These are phyloP conservation scores for Ploceus nigricollis DNA, from an alignment of 2,113 vertebrate genomes.

Conservation along the genomic window DNA sequence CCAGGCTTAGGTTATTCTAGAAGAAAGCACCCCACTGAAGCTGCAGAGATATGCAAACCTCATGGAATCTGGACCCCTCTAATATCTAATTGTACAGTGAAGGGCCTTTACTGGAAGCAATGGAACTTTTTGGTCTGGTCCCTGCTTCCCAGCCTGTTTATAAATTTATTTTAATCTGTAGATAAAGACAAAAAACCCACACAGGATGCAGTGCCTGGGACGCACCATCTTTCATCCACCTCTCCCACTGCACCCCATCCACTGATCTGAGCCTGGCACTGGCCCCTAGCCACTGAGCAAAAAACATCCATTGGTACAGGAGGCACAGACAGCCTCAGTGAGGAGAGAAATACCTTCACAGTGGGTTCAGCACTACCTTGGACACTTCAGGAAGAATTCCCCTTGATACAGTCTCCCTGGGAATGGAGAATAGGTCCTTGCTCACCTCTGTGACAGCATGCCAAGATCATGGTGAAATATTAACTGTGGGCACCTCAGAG, in stretches of 20 bases:
- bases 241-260: not conserved
- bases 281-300: not conserved
- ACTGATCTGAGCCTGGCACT: not conserved
- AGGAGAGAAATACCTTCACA: not conserved
- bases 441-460: not conserved
- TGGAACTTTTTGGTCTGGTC: not conserved
- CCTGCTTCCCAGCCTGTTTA: not conserved
- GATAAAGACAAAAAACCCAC: not conserved
- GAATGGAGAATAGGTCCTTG: not conserved
- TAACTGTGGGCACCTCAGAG: not conserved
- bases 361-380: not conserved
- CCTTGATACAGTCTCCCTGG: not conserved
- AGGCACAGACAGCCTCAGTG: not conserved
- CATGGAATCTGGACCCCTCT: not conserved
- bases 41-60: not conserved
- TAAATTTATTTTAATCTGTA: not conserved
- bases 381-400: not conserved
- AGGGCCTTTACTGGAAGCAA: not conserved
- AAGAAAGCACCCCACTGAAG: not conserved
- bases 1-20: not conserved
- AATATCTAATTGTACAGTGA: not conserved
- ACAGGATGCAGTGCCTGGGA: not conserved
- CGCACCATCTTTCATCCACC: not conserved
- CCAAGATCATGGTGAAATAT: rapidly evolving
- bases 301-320: not conserved